Evolutionary conservation across 2,888 invertebrate species (phyloP), one percentile per base, ranked within the genome.

Genomic region (Tridacna gigas): DNA sequence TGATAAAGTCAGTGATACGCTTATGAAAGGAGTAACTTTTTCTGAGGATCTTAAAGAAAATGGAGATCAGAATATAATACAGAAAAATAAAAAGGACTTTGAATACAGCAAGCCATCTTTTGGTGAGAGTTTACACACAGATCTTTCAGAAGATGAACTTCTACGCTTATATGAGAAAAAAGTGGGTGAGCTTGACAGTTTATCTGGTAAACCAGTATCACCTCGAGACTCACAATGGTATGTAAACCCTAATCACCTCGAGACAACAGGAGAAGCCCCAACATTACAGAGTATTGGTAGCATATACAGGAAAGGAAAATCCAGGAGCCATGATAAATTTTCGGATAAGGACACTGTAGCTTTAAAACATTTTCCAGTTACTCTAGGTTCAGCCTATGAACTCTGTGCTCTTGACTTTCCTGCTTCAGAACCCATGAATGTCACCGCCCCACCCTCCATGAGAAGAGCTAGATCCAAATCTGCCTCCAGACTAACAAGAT

Each of bases 301-400:
- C 45, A 78, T 83, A 66, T 84, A 66, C 74, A 82, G 83, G 71
- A 74, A 79, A 47, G 80, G 81, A 22, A 66, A 77, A 56, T 25
- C 25, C n/a, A 74, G 37, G 51, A 75, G 63, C 66, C 51, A 75
- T n/a, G 63, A 69, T 9, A 65, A 74, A 20, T 84, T 77, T 74
- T 80, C 84, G 25, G 87, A 87, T 60, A 87, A 75, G 66, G 87
- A 87, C 67, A 73, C 60, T 37, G 20, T 79, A 45, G 86, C 87
- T n/a, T 48, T 84, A 7, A 65, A 78, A 9, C 79, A 78, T 77
- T 89, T 88, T 71, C 89, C 89, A 47, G 87, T 87, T 12, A 89
- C 89, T 45, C 65, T 89, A 12, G 84, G 87, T 60, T 82, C 88
- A 28, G 61, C 87, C 22, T 86, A 87, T 79, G 88, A 88, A 65